Evolutionary conservation across 2,797 vertebrate species (phyloP), one percentile per base, ranked within the genome.

Genomic region (Chrosomus eos): DNA sequence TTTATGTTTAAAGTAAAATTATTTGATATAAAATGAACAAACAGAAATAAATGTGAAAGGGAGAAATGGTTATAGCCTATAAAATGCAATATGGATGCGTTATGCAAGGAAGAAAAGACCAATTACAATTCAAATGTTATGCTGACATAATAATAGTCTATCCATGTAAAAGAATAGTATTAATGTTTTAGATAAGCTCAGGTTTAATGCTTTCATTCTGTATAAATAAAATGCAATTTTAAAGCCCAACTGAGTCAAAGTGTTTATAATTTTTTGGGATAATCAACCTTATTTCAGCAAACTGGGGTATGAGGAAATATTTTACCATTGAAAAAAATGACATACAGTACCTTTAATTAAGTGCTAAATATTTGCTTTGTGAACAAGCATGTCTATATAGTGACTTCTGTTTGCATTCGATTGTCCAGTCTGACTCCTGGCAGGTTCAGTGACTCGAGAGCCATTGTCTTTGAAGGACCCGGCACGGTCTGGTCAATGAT

Each of bases 401-500:
- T 64, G 38, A 10, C 18, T 60, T 60, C 33, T 60, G 14, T 58
- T 67, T 77, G 14, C 23, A 77, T 38, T 36, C 4, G 5, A n/a
- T 60, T 67, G 16, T 83, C 43, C 60, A 75, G 60, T 2, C 43
- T 26, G 58, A 75, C 71, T 48, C 60, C 43, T 26, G 18, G 58
- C 23, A 40, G 45, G 33, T 75, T 53, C 16, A 83, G 58, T 21
- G 43, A 9, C 16, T 66, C 6, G 11, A 66, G 45, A 67, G 45
- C 33, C 60, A 53, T 64, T 68, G 73, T 68, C 82, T 83, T 72
- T 58, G 64, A 70, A 62, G 36, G 58, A 64, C 70, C 53, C 28
- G 33, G 45, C 43, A 87, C 48, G 72, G 31, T 86, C 84, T 75
- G 66, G 72, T 76, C 72, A 53, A 77, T 31, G 26, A 67, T 84